Percentiles rank a stretch among this genome's conserved stretches.
Evolutionary conservation across 1,140 invertebrate genomes (phyloP).

Genomic region (Ridgeia piscesae): DNA sequence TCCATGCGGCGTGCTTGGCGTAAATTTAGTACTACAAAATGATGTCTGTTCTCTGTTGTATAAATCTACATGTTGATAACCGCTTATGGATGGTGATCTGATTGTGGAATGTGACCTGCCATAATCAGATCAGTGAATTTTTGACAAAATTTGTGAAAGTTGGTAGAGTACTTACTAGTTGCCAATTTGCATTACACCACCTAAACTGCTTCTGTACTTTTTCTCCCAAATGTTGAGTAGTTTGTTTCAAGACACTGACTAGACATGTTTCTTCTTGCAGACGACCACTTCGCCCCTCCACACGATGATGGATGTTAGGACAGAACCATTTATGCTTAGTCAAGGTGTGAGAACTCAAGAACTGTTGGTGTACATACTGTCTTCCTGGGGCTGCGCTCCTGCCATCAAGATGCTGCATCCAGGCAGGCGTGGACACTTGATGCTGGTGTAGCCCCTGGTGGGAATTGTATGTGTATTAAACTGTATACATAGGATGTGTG

Average conservation of each 20-base stretch:
- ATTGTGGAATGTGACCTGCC: too few relatives aligned
- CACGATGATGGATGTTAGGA: not conserved
- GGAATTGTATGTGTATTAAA: not conserved
- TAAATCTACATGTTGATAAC: too few relatives aligned
- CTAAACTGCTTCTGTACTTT: too few relatives aligned
- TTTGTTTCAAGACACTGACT: not conserved
- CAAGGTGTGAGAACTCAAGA: not conserved
- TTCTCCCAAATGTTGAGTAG: not conserved
- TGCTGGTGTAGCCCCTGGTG: not conserved
- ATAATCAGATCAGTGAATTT: too few relatives aligned
- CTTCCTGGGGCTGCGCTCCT: not conserved
- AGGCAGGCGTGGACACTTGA: not conserved
- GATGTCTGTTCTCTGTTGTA: too few relatives aligned
- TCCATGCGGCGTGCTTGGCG: too few relatives aligned
- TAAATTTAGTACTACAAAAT: too few relatives aligned
- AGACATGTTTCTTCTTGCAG: not conserved
- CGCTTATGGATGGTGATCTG: too few relatives aligned
- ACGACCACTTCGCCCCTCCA: conserved; percentile 16
- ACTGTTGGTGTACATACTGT: not conserved
- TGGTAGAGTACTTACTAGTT: too few relatives aligned
- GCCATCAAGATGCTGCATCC: not conserved
- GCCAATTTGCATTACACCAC: too few relatives aligned
- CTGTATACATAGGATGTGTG: not conserved
- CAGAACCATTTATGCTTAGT: not conserved
- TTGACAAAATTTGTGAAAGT: too few relatives aligned